These are phyloP conservation scores for Pardosa pseudoannulata DNA, from an alignment of 2,888 invertebrate species.

Conservation along the genomic window DNA sequence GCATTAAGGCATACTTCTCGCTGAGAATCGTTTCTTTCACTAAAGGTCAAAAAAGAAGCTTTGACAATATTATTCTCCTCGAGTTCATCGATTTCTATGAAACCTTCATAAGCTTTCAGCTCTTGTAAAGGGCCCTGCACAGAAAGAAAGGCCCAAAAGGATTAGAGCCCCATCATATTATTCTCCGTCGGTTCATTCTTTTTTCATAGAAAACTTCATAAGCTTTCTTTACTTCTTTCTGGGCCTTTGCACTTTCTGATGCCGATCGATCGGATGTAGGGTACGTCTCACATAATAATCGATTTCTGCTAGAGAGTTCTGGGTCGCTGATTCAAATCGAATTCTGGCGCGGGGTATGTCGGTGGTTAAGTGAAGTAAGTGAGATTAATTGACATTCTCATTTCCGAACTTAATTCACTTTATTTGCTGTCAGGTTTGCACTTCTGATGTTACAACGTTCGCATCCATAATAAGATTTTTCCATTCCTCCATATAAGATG, in stretches of 20 bases:
- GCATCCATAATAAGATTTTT: too few species aligned
- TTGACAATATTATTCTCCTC: too few species aligned
- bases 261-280: neutral
- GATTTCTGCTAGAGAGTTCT: neutral
- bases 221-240: neutral
- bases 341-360: neutral
- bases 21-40: too few species aligned
- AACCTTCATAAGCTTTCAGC: too few species aligned
- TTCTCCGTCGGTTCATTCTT: neutral
- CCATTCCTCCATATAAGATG: too few species aligned
- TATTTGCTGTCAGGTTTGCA: too few species aligned
- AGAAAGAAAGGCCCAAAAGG: too few species aligned
- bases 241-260: neutral
- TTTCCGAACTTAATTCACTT: neutral
- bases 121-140: too few species aligned
- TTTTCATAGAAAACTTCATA: neutral
- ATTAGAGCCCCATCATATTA: neutral
- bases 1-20: too few species aligned
- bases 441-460: too few species aligned
- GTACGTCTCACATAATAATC: neutral
- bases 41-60: too few species aligned
- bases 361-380: neutral
- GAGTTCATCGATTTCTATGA: too few species aligned
- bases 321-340: slow-evolving; percentile 8
- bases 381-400: neutral